phyloP scores from a whole-genome alignment of 2,888 invertebrate species.

The Tenthredo scrophulariae region DNA sequence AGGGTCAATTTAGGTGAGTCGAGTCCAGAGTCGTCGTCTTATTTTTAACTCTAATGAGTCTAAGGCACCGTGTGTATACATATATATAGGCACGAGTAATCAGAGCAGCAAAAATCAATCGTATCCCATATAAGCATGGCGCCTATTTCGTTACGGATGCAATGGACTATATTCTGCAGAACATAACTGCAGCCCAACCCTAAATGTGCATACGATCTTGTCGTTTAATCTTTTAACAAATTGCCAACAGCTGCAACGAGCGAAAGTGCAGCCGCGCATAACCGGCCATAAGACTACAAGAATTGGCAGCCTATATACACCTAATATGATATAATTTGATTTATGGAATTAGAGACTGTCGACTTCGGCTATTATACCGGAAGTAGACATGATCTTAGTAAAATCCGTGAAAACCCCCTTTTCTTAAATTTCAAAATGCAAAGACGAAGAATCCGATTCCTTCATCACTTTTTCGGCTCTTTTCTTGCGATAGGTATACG shows the following conservation, averaged over 20 bases:
- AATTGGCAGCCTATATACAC: background rate
- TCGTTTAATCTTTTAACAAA: slow-evolving; percentile 45
- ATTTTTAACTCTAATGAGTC: background rate
- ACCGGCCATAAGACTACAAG: background rate
- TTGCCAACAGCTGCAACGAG: slow-evolving; percentile 39
- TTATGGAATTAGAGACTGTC: background rate
- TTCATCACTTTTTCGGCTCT: no score
- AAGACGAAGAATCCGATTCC: no score
- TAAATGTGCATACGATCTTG: slow-evolving; percentile 26
- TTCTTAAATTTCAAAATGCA: no score
- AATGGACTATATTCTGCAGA: background rate
- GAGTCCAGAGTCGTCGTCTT: background rate
- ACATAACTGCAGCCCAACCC: slow-evolving; percentile 36
- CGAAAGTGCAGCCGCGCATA: slow-evolving; percentile 4
- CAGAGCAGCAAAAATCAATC: background rate
- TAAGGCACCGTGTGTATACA: background rate
- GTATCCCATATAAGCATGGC: background rate
- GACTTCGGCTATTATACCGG: no score
- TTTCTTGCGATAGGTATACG: no score
- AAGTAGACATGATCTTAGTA: no score
- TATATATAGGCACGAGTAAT: background rate
- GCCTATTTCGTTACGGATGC: background rate
- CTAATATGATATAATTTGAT: background rate
- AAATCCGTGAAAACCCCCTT: no score
- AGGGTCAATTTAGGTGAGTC: slow-evolving; percentile 73